Percentiles rank a stretch among this genome's conserved stretches.
These are phyloP conservation scores for Watsonalla cultraria DNA, from an alignment of 2,888 invertebrate species.

Conservation along the genomic window DNA sequence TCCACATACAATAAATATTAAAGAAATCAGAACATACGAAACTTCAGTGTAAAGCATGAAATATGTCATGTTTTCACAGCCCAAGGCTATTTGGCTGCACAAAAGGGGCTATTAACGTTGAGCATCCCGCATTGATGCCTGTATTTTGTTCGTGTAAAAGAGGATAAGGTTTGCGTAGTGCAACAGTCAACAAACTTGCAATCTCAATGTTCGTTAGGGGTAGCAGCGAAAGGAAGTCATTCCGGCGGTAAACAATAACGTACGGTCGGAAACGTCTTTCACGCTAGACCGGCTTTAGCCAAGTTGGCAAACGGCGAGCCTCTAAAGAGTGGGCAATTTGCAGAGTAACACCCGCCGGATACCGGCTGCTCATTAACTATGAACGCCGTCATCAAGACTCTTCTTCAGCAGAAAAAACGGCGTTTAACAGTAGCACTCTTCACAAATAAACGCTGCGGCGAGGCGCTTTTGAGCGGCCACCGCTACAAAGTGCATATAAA, in stretches of 20 bases:
- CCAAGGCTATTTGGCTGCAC: constrained; percentile 21
- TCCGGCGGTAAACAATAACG: constrained; percentile 69
- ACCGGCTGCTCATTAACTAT: constrained; percentile 76
- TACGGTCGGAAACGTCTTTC: constrained; percentile 66
- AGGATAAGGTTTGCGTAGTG: constrained; percentile 38
- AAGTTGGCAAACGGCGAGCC: constrained; percentile 59
- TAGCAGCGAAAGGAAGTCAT: constrained; percentile 65
- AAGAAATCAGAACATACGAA: no score
- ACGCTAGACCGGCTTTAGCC: constrained; percentile 50
- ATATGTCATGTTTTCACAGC: constrained; percentile 20
- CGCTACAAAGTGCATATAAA: constrained; percentile 77
- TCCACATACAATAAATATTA: no score
- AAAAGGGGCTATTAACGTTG: constrained; percentile 42
- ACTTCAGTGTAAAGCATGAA: neutral
- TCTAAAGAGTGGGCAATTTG: constrained; percentile 70
- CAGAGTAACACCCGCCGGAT: constrained; percentile 65
- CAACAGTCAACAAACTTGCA: constrained; percentile 25
- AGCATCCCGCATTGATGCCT: constrained; percentile 35
- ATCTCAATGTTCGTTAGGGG: constrained; percentile 36
- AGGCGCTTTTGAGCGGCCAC: constrained; percentile 63
- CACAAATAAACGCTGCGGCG: constrained; percentile 56
- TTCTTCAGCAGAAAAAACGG: constrained; percentile 71
- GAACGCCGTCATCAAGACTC: constrained; percentile 75
- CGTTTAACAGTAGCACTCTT: constrained; percentile 67
- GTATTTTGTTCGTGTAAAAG: constrained; percentile 34